A percentile compares a stretch with the other conserved stretches of the same genome.
These are phyloP conservation scores for Telmatochromis sp. DNA, from an alignment of 2,113 vertebrate genomes.

Conservation along the genomic window DNA sequence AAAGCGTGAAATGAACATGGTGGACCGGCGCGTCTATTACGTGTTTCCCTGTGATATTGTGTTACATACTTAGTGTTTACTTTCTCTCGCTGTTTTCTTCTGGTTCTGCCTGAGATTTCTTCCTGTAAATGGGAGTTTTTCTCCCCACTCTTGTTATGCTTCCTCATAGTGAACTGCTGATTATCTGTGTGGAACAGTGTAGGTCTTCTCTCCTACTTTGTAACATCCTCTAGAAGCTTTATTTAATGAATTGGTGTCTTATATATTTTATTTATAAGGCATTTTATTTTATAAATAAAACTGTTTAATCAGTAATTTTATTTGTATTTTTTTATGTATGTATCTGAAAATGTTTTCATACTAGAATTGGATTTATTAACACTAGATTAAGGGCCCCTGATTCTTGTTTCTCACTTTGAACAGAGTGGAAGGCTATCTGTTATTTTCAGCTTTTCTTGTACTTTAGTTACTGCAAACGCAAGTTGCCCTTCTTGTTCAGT, in stretches of 20 bases:
- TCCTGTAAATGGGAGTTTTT: not conserved
- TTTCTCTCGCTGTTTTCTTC: not conserved
- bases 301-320: not conserved
- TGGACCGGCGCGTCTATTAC: not conserved
- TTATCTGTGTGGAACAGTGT: rapidly evolving
- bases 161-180: not conserved
- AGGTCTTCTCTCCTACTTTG: not conserved
- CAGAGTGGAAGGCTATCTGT: not conserved
- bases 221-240: not conserved
- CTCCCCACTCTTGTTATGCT: not conserved
- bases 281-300: not conserved
- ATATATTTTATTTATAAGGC: not conserved
- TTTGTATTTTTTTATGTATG: not conserved
- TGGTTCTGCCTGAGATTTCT: not conserved
- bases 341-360: not conserved
- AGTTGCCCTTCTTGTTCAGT: not conserved
- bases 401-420: not conserved
- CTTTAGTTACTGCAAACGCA: not conserved
- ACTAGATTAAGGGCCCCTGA: not conserved
- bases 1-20: not conserved
- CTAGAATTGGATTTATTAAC: not conserved
- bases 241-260: not conserved
- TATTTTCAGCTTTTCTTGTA: not conserved
- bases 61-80: not conserved
- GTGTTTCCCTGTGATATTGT: not conserved